phyloP scores from a whole-genome alignment of 2,797 vertebrate species.

The Dryobates pubescens region DNA sequence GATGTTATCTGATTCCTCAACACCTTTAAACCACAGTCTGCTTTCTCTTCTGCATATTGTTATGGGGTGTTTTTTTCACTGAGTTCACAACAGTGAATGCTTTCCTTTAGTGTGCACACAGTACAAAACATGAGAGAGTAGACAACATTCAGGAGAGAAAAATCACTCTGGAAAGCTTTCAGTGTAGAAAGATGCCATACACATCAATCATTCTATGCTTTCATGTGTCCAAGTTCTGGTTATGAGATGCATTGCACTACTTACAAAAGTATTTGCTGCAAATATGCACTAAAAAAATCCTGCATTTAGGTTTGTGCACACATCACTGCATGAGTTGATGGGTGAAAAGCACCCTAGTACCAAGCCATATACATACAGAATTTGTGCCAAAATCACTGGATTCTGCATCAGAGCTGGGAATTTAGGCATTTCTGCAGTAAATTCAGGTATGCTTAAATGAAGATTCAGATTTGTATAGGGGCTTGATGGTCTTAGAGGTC shows the following conservation, averaged over 20 bases:
- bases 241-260: neutral
- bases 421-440: neutral
- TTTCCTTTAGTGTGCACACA: neutral
- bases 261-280: neutral
- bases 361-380: neutral
- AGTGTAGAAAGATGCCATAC: neutral
- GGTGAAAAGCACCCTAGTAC: neutral
- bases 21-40: neutral
- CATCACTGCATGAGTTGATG: neutral
- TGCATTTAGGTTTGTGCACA: neutral
- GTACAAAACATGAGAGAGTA: neutral
- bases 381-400: neutral
- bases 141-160: neutral
- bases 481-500: too few species aligned
- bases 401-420: neutral
- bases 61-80: accelerated
- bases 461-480: neutral
- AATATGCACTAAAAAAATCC: neutral
- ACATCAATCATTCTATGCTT: neutral
- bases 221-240: neutral
- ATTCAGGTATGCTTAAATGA: neutral
- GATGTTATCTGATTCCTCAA: neutral
- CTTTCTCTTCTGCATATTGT: neutral
- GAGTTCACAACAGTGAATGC: neutral
- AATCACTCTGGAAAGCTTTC: neutral